phyloP scores from a whole-genome alignment of 2,888 invertebrate species.

The Saturnia pavonia region DNA sequence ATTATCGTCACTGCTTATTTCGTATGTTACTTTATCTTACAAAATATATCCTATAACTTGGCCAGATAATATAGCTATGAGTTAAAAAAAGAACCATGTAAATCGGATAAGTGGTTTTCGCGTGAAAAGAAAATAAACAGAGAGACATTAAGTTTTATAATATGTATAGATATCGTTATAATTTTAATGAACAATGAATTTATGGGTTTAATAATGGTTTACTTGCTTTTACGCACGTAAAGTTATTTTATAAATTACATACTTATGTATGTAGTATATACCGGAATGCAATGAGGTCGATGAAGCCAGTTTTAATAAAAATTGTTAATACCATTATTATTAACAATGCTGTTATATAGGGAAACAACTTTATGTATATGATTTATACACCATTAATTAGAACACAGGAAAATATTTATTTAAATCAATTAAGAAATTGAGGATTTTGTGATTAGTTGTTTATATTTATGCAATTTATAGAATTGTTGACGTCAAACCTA shows the following conservation, averaged over 20 bases:
- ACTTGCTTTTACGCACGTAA: background rate
- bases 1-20: too few species aligned
- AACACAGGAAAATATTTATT: constrained; percentile 18
- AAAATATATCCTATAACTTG: too few species aligned
- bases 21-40: too few species aligned
- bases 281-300: background rate
- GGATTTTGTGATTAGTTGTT: background rate
- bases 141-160: too few species aligned
- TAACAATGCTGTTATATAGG: background rate
- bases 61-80: too few species aligned
- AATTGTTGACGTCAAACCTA: background rate
- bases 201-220: background rate
- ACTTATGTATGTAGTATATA: background rate
- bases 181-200: background rate
- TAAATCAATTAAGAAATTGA: constrained; percentile 14
- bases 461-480: background rate
- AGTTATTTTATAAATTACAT: background rate
- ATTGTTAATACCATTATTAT: background rate
- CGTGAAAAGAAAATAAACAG: too few species aligned
- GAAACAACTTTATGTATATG: background rate
- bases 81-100: too few species aligned
- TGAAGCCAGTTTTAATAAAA: background rate
- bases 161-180: too few species aligned
- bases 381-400: constrained; percentile 18
- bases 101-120: too few species aligned